A percentile compares a stretch with the other conserved stretches of the same genome.
These are phyloP conservation scores for Caenorhabditis briggsae DNA, from an alignment of 1,140 invertebrate species.

Conservation along the genomic window DNA sequence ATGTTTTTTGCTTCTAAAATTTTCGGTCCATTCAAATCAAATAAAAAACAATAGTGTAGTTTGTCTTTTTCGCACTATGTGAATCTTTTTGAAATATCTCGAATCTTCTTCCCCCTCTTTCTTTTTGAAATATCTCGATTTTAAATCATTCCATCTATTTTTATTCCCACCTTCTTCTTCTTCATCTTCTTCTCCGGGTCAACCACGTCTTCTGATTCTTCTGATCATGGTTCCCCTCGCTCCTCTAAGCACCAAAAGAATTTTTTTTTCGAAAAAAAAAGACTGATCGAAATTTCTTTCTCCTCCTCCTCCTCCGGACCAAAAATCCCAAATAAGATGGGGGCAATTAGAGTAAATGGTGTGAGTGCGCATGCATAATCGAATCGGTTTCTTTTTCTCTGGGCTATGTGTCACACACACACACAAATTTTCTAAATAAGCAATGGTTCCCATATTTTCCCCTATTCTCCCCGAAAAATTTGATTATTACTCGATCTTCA, in stretches of 20 bases:
- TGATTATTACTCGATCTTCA: constrained; percentile 18
- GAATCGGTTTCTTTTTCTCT: constrained; percentile 9
- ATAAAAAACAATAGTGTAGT: neutral
- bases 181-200: neutral
- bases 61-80: neutral
- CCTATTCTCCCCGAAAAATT: neutral
- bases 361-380: constrained; percentile 44
- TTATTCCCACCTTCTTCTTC: neutral
- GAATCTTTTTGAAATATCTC: neutral
- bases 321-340: neutral
- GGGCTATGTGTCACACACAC: neutral
- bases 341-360: constrained; percentile 44
- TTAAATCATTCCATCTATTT: neutral
- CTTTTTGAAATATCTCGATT: neutral
- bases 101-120: neutral
- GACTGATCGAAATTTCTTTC: neutral
- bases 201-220: neutral
- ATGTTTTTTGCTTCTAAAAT: too few species aligned
- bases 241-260: neutral
- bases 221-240: neutral
- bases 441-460: neutral
- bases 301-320: neutral
- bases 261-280: too few species aligned
- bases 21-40: neutral
- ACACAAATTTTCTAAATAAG: neutral